Percentiles rank a stretch among this genome's conserved stretches.
Conservation (phyloP, 1,140 invertebrate species). For the Lepidotrigona ventralis region DNA sequence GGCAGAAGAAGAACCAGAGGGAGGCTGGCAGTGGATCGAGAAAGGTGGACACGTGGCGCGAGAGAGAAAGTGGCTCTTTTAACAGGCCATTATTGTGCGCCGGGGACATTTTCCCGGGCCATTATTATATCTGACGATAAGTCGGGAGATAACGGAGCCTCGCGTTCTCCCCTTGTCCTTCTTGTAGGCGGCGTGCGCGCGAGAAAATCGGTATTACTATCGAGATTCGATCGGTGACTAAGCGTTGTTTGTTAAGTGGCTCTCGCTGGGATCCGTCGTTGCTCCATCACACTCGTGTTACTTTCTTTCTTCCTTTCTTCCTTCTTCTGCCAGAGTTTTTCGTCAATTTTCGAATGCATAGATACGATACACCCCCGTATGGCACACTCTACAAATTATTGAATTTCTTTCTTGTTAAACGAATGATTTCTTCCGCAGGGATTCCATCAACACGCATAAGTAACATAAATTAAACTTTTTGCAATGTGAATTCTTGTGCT, state of each 20-base stretch:
- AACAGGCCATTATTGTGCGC: conserved; percentile 67
- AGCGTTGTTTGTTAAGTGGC: conserved; percentile 63
- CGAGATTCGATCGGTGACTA: conserved; percentile 65
- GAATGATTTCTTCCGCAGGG: too few species aligned
- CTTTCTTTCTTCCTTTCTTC: neutral
- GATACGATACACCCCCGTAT: too few species aligned
- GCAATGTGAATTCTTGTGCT: too few species aligned
- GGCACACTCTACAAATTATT: too few species aligned
- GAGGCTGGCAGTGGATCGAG: conserved; percentile 6
- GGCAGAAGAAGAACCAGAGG: conserved; percentile 6
- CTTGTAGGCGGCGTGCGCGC: conserved; percentile 64
- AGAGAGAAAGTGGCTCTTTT: conserved; percentile 62
- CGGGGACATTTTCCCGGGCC: conserved; percentile 66
- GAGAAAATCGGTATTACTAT: conserved; percentile 61
- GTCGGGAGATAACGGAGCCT: conserved; percentile 67
- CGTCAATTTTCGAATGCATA: neutral
- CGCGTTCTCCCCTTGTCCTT: conserved; percentile 51
- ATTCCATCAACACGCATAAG: too few species aligned
- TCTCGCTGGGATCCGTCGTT: conserved; percentile 5
- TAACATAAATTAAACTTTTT: too few species aligned
- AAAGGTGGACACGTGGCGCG: conserved; percentile 33
- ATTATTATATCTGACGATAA: conserved; percentile 72
- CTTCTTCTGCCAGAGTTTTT: neutral
- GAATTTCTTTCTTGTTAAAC: too few species aligned
- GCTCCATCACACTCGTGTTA: neutral